Conservation (phyloP, 2,888 invertebrate species). For the Pachymerium ferrugineum region DNA sequence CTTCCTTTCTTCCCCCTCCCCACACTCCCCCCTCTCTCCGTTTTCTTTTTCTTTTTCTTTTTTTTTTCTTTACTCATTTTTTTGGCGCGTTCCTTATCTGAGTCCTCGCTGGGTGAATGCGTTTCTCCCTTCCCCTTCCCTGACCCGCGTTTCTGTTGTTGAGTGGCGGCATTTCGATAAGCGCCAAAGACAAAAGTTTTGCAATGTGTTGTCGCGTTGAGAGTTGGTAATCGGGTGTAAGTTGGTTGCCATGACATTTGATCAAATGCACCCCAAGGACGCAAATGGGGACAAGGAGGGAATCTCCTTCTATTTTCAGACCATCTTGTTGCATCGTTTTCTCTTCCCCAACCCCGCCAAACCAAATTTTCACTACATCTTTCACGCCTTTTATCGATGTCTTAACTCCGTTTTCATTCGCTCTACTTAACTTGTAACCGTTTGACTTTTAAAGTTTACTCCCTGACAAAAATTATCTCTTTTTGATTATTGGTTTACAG, state of each 20-base stretch:
- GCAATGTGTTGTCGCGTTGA: conserved; percentile 19
- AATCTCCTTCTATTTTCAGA: conserved; percentile 19
- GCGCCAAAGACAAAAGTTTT: conserved; percentile 27
- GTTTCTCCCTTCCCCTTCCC: conserved; percentile 25
- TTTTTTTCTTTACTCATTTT: neutral
- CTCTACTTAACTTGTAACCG: no score
- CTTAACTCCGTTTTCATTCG: no score
- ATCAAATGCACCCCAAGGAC: conserved; percentile 25
- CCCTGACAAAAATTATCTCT: no score
- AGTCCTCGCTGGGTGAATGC: conserved; percentile 23
- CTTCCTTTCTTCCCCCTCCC: neutral
- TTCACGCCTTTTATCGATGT: no score
- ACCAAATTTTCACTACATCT: neutral
- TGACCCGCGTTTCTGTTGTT: conserved; percentile 24
- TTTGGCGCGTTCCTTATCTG: conserved; percentile 25
- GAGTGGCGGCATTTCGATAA: conserved; percentile 22
- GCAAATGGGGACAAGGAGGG: conserved; percentile 27
- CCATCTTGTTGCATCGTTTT: conserved; percentile 24
- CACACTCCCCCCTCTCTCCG: conserved; percentile 6
- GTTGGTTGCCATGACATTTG: conserved; percentile 24
- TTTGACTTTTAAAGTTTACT: no score
- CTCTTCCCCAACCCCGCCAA: neutral
- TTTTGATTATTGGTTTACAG: no score
- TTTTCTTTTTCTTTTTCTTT: conserved; percentile 22
- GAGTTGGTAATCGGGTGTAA: conserved; percentile 25